phyloP scores from a whole-genome alignment of 2,797 vertebrate genomes.

The Rallus crepitans region DNA sequence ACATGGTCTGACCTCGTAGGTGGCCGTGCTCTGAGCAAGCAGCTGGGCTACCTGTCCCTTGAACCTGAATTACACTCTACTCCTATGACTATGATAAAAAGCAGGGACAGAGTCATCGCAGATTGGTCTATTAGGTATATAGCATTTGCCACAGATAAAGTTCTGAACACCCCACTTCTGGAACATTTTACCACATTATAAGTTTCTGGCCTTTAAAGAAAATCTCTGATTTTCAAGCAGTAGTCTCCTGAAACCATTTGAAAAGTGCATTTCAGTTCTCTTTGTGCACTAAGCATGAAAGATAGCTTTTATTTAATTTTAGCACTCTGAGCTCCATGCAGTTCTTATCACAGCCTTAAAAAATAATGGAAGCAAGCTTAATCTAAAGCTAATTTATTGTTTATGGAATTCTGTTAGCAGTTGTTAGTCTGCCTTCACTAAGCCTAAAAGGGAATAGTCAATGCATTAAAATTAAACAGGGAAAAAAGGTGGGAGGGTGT shows the following conservation, averaged over 20 bases:
- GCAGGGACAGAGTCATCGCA: background rate
- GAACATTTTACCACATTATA: background rate
- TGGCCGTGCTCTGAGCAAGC: background rate
- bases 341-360: background rate
- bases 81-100: background rate
- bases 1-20: background rate
- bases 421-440: conserved; percentile 39
- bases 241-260: background rate
- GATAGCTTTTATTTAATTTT: conserved; percentile 40
- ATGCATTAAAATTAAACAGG: conserved; percentile 23
- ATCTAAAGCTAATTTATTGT: conserved; percentile 59
- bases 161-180: background rate
- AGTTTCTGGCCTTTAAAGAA: background rate
- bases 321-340: background rate
- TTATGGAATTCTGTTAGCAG: conserved; percentile 42
- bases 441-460: background rate
- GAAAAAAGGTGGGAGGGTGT: background rate
- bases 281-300: background rate
- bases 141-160: background rate
- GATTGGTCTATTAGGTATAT: background rate
- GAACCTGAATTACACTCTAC: background rate
- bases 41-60: background rate
- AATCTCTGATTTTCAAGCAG: background rate
- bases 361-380: background rate
- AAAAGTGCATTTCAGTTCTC: background rate